These are phyloP conservation scores for Sycophila sp. DNA, from an alignment of 1,140 invertebrate genomes.

Conservation along the genomic window DNA sequence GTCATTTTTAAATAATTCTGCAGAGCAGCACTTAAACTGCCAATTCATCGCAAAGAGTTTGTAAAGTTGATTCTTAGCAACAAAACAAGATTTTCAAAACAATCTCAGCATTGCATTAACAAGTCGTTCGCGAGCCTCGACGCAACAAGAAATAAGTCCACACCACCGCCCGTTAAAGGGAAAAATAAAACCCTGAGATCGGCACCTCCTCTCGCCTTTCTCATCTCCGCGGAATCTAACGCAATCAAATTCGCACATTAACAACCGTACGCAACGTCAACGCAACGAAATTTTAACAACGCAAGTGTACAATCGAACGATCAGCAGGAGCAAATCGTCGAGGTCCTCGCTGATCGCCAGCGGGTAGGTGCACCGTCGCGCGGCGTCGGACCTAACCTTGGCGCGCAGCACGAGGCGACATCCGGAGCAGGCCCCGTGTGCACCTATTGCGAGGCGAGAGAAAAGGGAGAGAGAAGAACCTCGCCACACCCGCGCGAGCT, in stretches of 20 bases:
- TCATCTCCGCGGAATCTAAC: too few relatives aligned
- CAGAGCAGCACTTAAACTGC: background rate
- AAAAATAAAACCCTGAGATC: conserved; percentile 6
- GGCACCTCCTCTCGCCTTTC: background rate
- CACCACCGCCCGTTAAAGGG: too few relatives aligned
- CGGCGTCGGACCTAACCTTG: conserved; percentile 15
- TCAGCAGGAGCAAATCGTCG: background rate
- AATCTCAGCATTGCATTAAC: conserved; percentile 1
- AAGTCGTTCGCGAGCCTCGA: background rate
- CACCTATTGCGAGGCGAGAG: too few relatives aligned
- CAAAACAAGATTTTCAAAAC: conserved; percentile 31
- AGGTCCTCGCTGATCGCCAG: too few relatives aligned
- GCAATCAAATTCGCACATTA: background rate
- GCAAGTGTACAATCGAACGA: background rate
- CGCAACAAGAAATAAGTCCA: too few relatives aligned
- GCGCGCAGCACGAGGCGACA: too few relatives aligned
- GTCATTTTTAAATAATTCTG: background rate
- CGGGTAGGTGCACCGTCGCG: background rate
- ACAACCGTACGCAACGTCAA: background rate
- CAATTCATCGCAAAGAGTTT: background rate
- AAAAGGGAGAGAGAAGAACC: too few relatives aligned
- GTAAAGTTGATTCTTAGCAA: conserved; percentile 29
- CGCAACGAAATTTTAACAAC: background rate
- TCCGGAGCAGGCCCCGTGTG: background rate
- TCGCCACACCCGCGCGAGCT: background rate